Base-by-base conservation (phyloP, 1,140 invertebrate species). In the Drosophila kurseongensis region DNA sequence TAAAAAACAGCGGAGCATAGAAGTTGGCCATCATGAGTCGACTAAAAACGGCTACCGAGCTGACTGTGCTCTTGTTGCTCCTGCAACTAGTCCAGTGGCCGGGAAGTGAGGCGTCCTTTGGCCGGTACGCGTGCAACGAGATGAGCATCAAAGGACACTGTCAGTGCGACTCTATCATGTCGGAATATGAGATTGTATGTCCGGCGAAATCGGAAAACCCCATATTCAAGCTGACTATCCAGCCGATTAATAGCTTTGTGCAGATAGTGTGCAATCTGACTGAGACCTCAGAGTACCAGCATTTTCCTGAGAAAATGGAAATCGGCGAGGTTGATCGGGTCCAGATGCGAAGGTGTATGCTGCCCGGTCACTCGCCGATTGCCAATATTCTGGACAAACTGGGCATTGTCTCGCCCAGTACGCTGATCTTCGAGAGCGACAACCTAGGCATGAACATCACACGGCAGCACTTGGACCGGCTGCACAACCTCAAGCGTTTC, bases 371-470 rank as follows among this genome's bases (percentile, higher is more conserved):
- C 14, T 74, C 73, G 6, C 77, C 91, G 6, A 90, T 92, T n/a
- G 75, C 88, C 5, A 68, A 71, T 0, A 82, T 92, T 10, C 72
- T 90, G 8, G 76, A 91, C 14, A 56, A 78, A 4, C 16, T 92
- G 66, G 91, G 91, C 48, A 86, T 92, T 9, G 65, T 47, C 2
- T 61, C 74, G 8, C 78, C 89, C 27, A 78, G 63, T 18, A 69
- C 58, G 50, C 55, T 92, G 7, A 69, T 91, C 44, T 91, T 92
- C 2, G 85, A 91, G 67, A 90, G 77, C 44, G 78, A 85, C 29
- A 80, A 92, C 42, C 65, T 92, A 45, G 91, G 83, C 23, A 77
- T 83, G 65, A 89, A 91, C 62, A 65, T 92, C 8, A 82, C 82
- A 0, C 69, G 90, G 0, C 55, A 62, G n/a, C 91, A 92, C 18